Evolutionary conservation across 2,888 invertebrate species (phyloP), one percentile per base, ranked within the genome.

Genomic region (Alentia gelatinosa): DNA sequence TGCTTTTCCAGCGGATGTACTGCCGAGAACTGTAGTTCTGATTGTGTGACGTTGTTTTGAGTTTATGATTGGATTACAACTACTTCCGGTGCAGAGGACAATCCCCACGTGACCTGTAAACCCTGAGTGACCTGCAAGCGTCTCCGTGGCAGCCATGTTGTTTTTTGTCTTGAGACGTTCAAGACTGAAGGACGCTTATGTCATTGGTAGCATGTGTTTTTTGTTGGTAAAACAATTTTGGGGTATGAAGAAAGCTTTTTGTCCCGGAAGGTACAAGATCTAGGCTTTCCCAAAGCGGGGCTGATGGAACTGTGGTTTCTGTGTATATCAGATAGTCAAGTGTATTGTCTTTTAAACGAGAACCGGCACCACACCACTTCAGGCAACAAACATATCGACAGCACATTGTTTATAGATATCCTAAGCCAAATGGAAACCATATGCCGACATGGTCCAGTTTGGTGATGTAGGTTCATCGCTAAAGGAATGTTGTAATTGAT

Each of bases 21-120:
- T 35, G 33, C 30, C 83, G n/a, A 40, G 7, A 23, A 83, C 83
- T 83, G 83, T 83, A 30, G 19, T 30, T 35, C 39, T 35, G 26
- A 83, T 83, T 83, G 83, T 83, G 83, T 35, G 23, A 35, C 83
- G 39, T 83, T 83, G 83, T 39, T 37, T 39, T 39, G 39, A 30
- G 83, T 83, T 75, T 83, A 83, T 83, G 83, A 83, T 83, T 83
- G 83, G 83, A 83, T 83, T 83, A 83, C 83, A 23, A 23, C 40
- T 37, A 83, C 83, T 83, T 83, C 83, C 83, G 83, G 83, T 83
- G 26, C 83, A 39, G 1, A 83, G 39, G 37, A 37, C 83, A 35
- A 4, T 40, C 83, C 40, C 39, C 83, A 83, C 39, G 39, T 83
- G 83, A 83, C 83, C 83, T 39, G 23, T 12, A 23, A 39, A 30